Conservation (phyloP, 2,113 vertebrate species). For the Pedetes capensis region DNA sequence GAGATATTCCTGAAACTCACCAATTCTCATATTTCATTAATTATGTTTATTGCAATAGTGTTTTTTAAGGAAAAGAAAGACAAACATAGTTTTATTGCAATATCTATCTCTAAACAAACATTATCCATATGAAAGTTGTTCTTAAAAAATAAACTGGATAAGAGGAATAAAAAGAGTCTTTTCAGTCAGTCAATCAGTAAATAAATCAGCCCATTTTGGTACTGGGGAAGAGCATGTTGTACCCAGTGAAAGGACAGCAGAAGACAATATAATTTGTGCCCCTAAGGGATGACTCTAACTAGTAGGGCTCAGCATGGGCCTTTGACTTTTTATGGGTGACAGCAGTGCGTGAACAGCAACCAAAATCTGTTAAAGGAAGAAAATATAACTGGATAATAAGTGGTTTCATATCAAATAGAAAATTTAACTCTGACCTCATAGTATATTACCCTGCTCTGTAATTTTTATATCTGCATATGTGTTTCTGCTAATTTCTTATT, state of each 20-base stretch:
- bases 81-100: background rate
- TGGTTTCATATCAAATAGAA: background rate
- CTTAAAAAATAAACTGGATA: background rate
- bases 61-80: background rate
- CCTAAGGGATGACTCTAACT: background rate
- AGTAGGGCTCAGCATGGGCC: too few relatives aligned
- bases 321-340: background rate
- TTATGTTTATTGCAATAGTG: background rate
- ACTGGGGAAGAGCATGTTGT: background rate
- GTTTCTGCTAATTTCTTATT: background rate
- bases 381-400: background rate
- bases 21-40: background rate
- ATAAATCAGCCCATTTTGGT: too few relatives aligned
- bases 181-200: background rate
- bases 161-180: background rate
- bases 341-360: background rate
- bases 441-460: background rate
- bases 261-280: background rate
- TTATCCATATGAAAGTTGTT: constrained; percentile 39
- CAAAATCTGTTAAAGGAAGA: background rate
- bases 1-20: background rate
- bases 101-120: background rate
- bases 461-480: background rate
- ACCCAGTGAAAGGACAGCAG: background rate
- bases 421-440: background rate